Evolutionary conservation across 2,113 vertebrate genomes (phyloP).

Genomic region (Danionella cerebrum): DNA sequence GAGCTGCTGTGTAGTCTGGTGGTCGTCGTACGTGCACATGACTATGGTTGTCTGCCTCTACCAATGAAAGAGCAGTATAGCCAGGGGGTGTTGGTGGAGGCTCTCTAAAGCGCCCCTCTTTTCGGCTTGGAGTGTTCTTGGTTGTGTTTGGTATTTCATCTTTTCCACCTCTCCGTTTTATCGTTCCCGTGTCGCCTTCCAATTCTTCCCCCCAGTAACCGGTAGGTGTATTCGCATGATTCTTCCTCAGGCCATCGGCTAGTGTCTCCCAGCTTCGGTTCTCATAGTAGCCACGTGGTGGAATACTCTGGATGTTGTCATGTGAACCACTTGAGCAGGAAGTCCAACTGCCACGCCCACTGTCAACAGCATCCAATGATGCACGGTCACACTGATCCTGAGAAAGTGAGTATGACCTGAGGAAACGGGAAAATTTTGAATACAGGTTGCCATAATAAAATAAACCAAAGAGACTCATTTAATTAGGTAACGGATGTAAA

Average conservation of each 20-base stretch:
- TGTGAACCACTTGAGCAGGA: constrained; percentile 97
- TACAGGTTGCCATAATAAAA: too few relatives aligned
- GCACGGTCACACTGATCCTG: constrained; percentile 95
- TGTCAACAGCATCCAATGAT: constrained; percentile 92
- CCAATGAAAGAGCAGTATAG: constrained; percentile 86
- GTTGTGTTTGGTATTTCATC: constrained; percentile 73
- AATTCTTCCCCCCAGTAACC: constrained; percentile 96
- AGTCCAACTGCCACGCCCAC: constrained; percentile 96
- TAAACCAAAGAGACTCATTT: neutral
- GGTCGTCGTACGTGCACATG: constrained; percentile 72
- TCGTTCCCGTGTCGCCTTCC: constrained; percentile 94
- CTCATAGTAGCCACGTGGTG: constrained; percentile 89
- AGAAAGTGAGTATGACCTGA: constrained; percentile 88
- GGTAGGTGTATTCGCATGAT: constrained; percentile 84
- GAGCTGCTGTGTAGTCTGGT: constrained; percentile 89
- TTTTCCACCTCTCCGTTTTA: constrained; percentile 92
- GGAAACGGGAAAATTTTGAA: too few relatives aligned
- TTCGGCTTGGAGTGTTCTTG: constrained; percentile 73
- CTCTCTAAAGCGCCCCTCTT: constrained; percentile 87
- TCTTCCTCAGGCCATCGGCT: constrained; percentile 69
- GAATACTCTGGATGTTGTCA: constrained; percentile 96
- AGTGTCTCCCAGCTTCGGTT: constrained; percentile 94
- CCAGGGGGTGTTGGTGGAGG: constrained; percentile 92
- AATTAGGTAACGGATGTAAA: neutral
- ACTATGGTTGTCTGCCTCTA: constrained; percentile 76